Percentiles rank a stretch among this genome's conserved stretches.
These are phyloP conservation scores for Hylia prasina DNA, from an alignment of 2,113 vertebrate species.

Conservation along the genomic window DNA sequence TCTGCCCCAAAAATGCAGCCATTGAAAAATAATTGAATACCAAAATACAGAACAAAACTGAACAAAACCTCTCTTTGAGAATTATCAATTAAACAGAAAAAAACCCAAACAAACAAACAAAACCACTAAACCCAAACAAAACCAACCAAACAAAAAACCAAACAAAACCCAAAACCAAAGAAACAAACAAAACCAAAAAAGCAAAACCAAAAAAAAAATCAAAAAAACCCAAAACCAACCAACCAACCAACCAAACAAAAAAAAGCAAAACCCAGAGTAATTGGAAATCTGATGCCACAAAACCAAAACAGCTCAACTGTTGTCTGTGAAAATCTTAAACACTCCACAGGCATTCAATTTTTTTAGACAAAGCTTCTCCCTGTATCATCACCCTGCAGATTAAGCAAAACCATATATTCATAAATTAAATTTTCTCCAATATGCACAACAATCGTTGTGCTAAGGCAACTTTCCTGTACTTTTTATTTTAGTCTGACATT, in stretches of 20 bases:
- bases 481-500: not conserved
- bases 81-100: not conserved
- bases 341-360: not conserved
- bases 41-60: not conserved
- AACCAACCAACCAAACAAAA: not conserved
- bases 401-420: not conserved
- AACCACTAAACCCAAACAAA: too few relatives aligned
- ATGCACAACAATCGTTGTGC: not conserved
- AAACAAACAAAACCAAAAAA: not conserved
- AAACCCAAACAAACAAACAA: not conserved
- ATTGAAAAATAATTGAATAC: not conserved
- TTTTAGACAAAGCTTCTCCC: not conserved
- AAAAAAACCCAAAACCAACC: not conserved
- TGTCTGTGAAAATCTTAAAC: not conserved
- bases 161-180: not conserved
- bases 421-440: not conserved
- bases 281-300: not conserved
- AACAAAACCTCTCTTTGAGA: accelerated
- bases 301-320: not conserved
- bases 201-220: not conserved
- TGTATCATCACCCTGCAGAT: not conserved
- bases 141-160: not conserved
- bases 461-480: not conserved
- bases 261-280: not conserved
- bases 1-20: not conserved